A percentile compares a stretch with the other conserved stretches of the same genome.
Evolutionary conservation across 1,140 invertebrate species (phyloP).

Genomic region (Papilio dardanus): DNA sequence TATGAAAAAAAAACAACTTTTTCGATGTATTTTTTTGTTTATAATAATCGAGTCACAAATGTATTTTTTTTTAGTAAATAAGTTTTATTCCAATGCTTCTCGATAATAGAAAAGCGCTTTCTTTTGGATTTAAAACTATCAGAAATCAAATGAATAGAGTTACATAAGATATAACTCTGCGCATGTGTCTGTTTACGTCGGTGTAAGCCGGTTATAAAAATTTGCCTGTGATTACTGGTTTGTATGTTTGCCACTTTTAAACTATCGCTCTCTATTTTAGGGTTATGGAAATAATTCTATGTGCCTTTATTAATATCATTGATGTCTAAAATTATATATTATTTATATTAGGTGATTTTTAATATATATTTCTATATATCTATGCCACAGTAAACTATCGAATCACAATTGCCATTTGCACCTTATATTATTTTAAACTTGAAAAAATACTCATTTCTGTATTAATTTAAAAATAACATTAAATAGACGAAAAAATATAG

Average conservation of each 20-base stretch:
- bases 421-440: no score
- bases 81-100: slow-evolving; percentile 37
- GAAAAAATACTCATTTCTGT: no score
- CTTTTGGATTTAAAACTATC: slow-evolving; percentile 13
- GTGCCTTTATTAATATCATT: slow-evolving; percentile 28
- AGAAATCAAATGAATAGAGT: no score
- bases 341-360: slow-evolving; percentile 5
- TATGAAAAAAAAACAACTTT: background rate
- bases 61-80: slow-evolving; percentile 20
- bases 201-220: slow-evolving; percentile 47
- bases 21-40: background rate
- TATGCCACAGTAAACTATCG: no score
- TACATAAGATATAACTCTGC: background rate
- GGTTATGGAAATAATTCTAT: slow-evolving; percentile 25
- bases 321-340: background rate
- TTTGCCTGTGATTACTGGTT: slow-evolving; percentile 49
- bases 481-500: no score
- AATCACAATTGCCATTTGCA: no score
- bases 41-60: background rate
- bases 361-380: no score
- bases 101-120: slow-evolving; percentile 23
- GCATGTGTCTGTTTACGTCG: slow-evolving; percentile 40
- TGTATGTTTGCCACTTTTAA: slow-evolving; percentile 40
- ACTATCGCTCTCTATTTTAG: slow-evolving; percentile 27
- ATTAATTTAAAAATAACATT: no score